Conservation (phyloP, 2,113 vertebrate species). For the Halichoerus grypus region DNA sequence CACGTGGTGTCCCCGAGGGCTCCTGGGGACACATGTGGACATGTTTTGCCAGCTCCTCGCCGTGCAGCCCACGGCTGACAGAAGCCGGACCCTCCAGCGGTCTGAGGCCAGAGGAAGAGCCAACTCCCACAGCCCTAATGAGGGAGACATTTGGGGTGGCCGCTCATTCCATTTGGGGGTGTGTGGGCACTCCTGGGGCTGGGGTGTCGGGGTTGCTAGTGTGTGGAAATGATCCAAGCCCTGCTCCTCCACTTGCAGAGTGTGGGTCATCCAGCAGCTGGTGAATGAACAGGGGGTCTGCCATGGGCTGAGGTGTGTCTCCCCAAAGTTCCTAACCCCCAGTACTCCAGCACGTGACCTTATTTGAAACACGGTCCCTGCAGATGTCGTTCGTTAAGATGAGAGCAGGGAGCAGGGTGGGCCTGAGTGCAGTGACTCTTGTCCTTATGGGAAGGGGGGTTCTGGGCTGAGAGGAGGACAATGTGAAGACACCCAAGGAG, state of each 20-base stretch:
- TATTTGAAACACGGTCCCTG: not conserved
- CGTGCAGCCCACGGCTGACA: not conserved
- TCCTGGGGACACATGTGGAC: not conserved
- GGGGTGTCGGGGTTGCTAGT: not conserved
- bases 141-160: not conserved
- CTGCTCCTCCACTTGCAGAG: fast-evolving
- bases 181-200: no score
- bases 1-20: not conserved
- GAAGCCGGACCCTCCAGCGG: fast-evolving
- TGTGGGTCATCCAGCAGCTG: fast-evolving
- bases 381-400: no score
- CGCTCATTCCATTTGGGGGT: not conserved
- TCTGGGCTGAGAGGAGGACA: not conserved
- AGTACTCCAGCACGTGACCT: not conserved
- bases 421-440: fast-evolving
- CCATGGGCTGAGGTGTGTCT: not conserved
- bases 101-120: not conserved
- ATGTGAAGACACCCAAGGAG: not conserved
- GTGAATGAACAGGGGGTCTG: not conserved
- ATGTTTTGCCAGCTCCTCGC: not conserved
- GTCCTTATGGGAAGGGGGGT: not conserved
- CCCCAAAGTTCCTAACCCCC: not conserved
- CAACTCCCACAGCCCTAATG: not conserved
- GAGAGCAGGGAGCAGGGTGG: not conserved
- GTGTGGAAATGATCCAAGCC: not conserved